These are phyloP conservation scores for Caenorhabditis virilis DNA, from an alignment of 2,888 invertebrate genomes.

Conservation along the genomic window DNA sequence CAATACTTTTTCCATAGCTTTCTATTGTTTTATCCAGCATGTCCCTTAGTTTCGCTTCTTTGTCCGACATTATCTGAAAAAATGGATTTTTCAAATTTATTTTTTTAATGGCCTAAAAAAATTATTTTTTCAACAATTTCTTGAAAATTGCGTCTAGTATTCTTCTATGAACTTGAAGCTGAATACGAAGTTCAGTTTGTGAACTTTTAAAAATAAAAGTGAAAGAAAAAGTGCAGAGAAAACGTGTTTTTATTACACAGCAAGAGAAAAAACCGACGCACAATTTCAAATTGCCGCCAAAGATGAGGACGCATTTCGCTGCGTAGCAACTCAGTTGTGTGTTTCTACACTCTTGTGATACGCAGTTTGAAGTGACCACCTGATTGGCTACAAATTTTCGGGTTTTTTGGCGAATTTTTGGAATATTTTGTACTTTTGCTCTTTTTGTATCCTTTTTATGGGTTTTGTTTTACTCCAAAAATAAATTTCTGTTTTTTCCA, in stretches of 20 bases:
- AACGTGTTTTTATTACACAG: too few relatives aligned
- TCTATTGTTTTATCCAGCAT: too few relatives aligned
- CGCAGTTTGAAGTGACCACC: conserved; percentile 24
- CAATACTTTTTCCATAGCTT: too few relatives aligned
- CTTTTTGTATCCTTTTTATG: conserved; percentile 3
- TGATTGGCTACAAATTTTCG: conserved; percentile 15
- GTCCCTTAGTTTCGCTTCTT: too few relatives aligned
- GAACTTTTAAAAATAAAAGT: neutral
- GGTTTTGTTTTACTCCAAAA: neutral
- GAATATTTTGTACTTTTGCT: conserved; percentile 3
- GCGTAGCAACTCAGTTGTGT: conserved; percentile 18
- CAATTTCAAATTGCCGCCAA: conserved; percentile 24
- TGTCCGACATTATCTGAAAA: too few relatives aligned
- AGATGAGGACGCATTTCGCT: conserved; percentile 27
- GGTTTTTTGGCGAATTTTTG: conserved; percentile 17
- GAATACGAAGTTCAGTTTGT: neutral
- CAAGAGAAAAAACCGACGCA: too few relatives aligned
- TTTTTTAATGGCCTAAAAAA: too few relatives aligned
- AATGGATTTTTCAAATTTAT: too few relatives aligned
- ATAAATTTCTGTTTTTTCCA: conserved; percentile 8
- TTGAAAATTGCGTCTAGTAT: too few relatives aligned
- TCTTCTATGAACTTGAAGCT: too few relatives aligned
- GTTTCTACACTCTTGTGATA: conserved; percentile 14
- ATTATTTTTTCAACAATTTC: too few relatives aligned
- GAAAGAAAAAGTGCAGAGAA: too few relatives aligned